These are phyloP conservation scores for Glyphotaelius pellucidus DNA, from an alignment of 2,888 invertebrate species.

Conservation along the genomic window DNA sequence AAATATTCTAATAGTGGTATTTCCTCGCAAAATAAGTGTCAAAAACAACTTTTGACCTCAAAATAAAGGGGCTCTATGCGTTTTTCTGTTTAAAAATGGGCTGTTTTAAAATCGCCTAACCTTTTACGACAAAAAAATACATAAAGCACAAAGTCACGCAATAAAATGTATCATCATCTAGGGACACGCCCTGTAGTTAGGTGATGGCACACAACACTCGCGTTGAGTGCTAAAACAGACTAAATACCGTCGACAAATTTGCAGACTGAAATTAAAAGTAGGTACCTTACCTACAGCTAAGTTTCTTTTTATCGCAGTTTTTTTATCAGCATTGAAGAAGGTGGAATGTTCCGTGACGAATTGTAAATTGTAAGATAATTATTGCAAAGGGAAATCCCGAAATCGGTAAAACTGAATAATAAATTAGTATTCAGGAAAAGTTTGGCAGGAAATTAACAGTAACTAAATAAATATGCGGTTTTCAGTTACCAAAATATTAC, in stretches of 20 bases:
- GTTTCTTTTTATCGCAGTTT: neutral
- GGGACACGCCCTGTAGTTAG: neutral
- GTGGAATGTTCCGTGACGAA: neutral
- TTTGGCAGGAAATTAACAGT: neutral
- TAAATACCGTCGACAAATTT: neutral
- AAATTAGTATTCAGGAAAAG: neutral
- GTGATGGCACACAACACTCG: neutral
- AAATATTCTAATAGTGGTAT: no score
- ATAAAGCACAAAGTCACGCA: no score
- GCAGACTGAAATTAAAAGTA: neutral
- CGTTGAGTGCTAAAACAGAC: neutral
- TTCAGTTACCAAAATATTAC: neutral
- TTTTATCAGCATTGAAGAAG: neutral
- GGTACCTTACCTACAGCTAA: neutral
- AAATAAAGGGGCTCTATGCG: no score
- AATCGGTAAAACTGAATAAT: neutral
- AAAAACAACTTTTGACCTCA: no score
- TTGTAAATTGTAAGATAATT: neutral
- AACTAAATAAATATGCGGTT: neutral
- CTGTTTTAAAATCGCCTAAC: no score
- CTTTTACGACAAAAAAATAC: no score
- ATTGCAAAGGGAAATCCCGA: neutral
- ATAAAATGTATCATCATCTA: neutral
- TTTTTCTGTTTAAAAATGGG: no score
- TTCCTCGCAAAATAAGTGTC: no score